These are phyloP conservation scores for Oncopeltus fasciatus DNA, from an alignment of 1,140 invertebrate genomes.

Conservation along the genomic window DNA sequence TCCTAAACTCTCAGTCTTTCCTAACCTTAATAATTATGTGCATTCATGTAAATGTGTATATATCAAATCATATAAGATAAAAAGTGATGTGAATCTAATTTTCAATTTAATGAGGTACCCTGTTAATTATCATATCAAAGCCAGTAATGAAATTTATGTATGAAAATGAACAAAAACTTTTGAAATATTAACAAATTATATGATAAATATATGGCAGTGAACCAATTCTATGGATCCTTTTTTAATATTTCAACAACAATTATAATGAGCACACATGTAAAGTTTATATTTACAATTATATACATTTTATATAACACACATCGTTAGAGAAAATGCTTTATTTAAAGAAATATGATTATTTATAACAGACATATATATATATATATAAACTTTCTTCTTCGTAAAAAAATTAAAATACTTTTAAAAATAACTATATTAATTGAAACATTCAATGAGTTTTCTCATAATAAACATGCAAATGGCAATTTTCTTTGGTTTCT, in stretches of 20 bases:
- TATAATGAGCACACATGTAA: constrained; percentile 5
- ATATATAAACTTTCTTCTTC: too few relatives aligned
- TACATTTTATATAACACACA: not conserved
- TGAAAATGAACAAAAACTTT: not conserved
- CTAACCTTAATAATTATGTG: constrained; percentile 4
- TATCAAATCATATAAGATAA: too few relatives aligned
- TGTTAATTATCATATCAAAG: not conserved
- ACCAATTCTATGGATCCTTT: too few relatives aligned
- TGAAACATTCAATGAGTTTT: too few relatives aligned
- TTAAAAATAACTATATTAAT: too few relatives aligned
- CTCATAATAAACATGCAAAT: too few relatives aligned
- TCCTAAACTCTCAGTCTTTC: constrained; percentile 1
- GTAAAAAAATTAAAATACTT: too few relatives aligned
- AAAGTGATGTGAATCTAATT: not conserved
- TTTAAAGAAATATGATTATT: too few relatives aligned
- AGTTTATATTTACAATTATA: constrained; percentile 3
- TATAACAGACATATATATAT: too few relatives aligned
- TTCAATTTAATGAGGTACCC: not conserved
- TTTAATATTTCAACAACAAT: too few relatives aligned
- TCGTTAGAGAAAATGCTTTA: not conserved
- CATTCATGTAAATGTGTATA: not conserved
- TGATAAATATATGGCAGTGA: too few relatives aligned
- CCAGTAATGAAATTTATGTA: not conserved
- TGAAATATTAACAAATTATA: not conserved
- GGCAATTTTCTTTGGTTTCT: too few relatives aligned